phyloP scores from a whole-genome alignment of 2,113 vertebrate species.

The Eulemur rufifrons region DNA sequence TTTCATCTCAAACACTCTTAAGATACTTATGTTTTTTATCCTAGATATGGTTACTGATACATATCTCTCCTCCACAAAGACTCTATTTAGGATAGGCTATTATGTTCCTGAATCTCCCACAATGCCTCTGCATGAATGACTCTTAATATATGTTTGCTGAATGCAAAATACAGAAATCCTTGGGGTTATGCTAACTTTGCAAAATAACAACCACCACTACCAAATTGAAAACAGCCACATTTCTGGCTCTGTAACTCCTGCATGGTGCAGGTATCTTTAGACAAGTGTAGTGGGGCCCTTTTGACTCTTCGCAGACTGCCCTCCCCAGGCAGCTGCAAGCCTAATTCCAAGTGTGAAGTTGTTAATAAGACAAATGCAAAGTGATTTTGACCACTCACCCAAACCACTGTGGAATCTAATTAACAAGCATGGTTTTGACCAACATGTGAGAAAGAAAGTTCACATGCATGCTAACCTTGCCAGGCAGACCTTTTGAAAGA shows the following conservation, averaged over 20 bases:
- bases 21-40: not conserved
- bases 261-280: not conserved
- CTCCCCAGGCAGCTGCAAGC: not conserved
- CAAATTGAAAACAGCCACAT: not conserved
- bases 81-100: not conserved
- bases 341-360: not conserved
- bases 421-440: conserved; percentile 28
- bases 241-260: not conserved
- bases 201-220: not conserved
- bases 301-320: not conserved
- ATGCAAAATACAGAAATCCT: not conserved
- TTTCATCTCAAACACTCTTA: not conserved
- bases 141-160: not conserved
- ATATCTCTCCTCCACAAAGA: not conserved
- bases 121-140: not conserved
- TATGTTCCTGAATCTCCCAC: not conserved
- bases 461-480: not conserved
- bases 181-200: not conserved
- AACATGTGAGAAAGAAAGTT: not conserved
- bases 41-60: not conserved
- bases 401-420: not conserved
- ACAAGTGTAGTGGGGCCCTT: not conserved
- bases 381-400: conserved; percentile 7
- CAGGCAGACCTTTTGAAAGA: not conserved
- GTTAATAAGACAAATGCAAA: conserved; percentile 44